Evolutionary conservation across 2,113 vertebrate species (phyloP).

Genomic region (Pseudopipra pipra): DNA sequence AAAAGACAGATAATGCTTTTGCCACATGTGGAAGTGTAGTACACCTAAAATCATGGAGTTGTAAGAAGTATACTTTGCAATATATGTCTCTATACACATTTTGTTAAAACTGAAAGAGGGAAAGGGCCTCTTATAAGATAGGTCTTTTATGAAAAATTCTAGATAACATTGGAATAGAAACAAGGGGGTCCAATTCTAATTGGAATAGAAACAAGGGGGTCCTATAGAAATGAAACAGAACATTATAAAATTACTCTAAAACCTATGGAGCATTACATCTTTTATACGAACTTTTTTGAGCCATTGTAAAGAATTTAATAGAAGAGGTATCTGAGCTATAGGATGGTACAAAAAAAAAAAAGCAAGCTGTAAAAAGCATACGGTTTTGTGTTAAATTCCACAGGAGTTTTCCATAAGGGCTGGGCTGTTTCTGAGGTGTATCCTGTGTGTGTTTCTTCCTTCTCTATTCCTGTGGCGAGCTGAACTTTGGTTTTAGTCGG

Average conservation of each 20-base stretch:
- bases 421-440: conserved; percentile 46
- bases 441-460: conserved; percentile 53
- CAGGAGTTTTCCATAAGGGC: conserved; percentile 43
- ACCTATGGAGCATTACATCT: conserved; percentile 22
- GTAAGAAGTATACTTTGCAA: not conserved
- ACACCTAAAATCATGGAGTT: not conserved
- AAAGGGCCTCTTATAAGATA: not conserved
- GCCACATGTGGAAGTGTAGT: not conserved
- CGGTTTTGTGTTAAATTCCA: conserved; percentile 52
- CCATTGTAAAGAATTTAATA: conserved; percentile 52
- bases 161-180: conserved; percentile 34
- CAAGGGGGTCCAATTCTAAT: conserved; percentile 35
- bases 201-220: conserved; percentile 45
- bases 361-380: not conserved
- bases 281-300: conserved; percentile 50
- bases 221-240: conserved; percentile 44
- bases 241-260: conserved; percentile 36
- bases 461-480: conserved; percentile 66
- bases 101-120: not conserved
- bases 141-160: conserved; percentile 25
- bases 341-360: not conserved
- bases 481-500: conserved; percentile 78
- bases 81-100: not conserved
- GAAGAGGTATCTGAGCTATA: conserved; percentile 40
- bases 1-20: not conserved